phyloP scores from a whole-genome alignment of 2,113 vertebrate species.

The Corythornis madagascariensis region DNA sequence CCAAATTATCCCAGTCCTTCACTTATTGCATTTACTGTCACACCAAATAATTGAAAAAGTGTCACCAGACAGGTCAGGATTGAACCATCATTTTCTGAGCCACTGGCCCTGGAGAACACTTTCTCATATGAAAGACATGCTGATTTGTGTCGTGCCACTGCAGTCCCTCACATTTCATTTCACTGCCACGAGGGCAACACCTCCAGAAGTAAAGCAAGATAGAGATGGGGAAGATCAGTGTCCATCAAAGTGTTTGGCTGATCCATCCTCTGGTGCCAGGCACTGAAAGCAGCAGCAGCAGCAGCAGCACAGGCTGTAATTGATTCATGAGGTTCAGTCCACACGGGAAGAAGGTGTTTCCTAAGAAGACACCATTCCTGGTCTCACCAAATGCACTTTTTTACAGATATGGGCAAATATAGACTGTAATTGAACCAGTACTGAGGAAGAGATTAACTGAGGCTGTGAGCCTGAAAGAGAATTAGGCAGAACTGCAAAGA shows the following conservation, averaged over 20 bases:
- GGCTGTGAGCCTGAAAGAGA: constrained; percentile 36
- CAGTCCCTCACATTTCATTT: not conserved
- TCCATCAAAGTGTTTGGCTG: not conserved
- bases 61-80: not conserved
- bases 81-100: not conserved
- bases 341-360: not conserved
- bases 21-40: not conserved
- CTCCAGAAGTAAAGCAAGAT: not conserved
- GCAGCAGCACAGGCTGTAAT: not conserved
- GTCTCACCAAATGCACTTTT: not conserved
- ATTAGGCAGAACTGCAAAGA: constrained; percentile 51
- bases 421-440: not conserved
- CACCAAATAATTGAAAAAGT: not conserved
- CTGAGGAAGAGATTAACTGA: constrained; percentile 16
- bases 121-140: not conserved
- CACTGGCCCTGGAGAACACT: not conserved
- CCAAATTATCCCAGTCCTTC: not conserved
- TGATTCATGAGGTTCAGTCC: not conserved
- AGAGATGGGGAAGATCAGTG: not conserved
- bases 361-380: not conserved
- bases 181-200: not conserved
- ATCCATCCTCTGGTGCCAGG: not conserved
- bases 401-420: not conserved
- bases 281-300: not conserved
- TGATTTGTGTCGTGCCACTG: fast-evolving